These are phyloP conservation scores for Anolis carolinensis DNA, from an alignment of 2,113 vertebrate species.

Conservation along the genomic window DNA sequence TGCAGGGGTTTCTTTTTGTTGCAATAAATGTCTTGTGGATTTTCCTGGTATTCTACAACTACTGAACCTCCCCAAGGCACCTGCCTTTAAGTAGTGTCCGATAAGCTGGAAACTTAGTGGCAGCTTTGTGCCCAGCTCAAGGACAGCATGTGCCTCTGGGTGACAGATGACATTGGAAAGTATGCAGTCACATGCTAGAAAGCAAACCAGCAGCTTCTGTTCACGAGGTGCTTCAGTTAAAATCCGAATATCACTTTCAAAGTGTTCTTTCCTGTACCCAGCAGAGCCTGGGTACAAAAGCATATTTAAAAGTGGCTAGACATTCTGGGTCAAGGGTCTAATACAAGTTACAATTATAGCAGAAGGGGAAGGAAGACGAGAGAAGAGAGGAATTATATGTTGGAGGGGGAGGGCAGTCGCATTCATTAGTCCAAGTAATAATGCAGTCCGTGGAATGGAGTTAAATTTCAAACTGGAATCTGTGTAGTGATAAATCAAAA, in stretches of 20 bases:
- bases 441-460: constrained; percentile 29
- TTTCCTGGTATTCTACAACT: neutral
- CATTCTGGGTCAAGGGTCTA: neutral
- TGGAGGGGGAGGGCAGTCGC: constrained; percentile 26
- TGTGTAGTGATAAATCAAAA: constrained; percentile 31
- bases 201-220: constrained; percentile 47
- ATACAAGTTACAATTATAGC: neutral
- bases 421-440: constrained; percentile 28
- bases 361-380: neutral
- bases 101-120: constrained; percentile 24
- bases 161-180: constrained; percentile 44
- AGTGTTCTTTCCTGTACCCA: constrained; percentile 20
- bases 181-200: constrained; percentile 42
- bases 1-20: neutral
- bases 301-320: constrained; percentile 18
- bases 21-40: neutral
- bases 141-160: constrained; percentile 32
- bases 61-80: neutral
- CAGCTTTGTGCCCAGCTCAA: constrained; percentile 23
- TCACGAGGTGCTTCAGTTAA: constrained; percentile 42
- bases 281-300: constrained; percentile 40
- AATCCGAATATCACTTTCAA: constrained; percentile 5
- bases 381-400: constrained; percentile 22
- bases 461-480: constrained; percentile 31
- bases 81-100: constrained; percentile 7